Evolutionary conservation across 2,888 invertebrate genomes (phyloP), one percentile per base, ranked within the genome.

Genomic region (Eupithecia vulgata): DNA sequence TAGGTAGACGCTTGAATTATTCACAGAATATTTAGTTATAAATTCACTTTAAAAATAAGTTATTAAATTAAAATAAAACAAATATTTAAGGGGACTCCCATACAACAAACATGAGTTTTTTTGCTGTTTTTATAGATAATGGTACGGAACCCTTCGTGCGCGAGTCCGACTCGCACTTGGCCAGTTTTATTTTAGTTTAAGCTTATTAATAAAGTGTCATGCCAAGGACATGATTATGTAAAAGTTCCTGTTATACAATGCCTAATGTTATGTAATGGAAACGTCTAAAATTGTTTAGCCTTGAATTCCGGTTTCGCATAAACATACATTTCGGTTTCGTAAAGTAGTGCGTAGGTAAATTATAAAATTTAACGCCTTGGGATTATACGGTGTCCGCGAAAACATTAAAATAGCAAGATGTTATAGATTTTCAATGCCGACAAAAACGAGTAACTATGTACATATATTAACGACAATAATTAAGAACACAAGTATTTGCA

Each of bases 281-380:
- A 35, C 30, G n/a, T 35, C 35, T 64, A 35, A 64, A 35, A n/a
- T 64, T 64, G n/a, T 64, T n/a, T 64, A 64, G 35, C 34, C 62
- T 64, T 64, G 35, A 64, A 64, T 35, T 64, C 62, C 37, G 62
- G 62, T 35, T 64, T 64, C 10, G 21, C 34, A 35, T 35, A 64
- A 35, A 35, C 62, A 62, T 62, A 35, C 15, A 35, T 62, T n/a
- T 34, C 8, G 6, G 61, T 61, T 61, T 34, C 30, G 34, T 61
- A 61, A 61, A 34, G 34, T 61, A 25, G 10, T 21, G 21, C 25
- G 40, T 48, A 15, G 17, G 52, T 13, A 21, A 67, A 37, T 57
- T 59, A n/a, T 42, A n/a, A 57, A 66, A 70, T 71, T 57, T 25
- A 15, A 5, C 64, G 10, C 40, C 30, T n/a, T n/a, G n/a, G n/a